Evolutionary conservation across 2,888 invertebrate species (phyloP).

Genomic region (Chesias legatella): DNA sequence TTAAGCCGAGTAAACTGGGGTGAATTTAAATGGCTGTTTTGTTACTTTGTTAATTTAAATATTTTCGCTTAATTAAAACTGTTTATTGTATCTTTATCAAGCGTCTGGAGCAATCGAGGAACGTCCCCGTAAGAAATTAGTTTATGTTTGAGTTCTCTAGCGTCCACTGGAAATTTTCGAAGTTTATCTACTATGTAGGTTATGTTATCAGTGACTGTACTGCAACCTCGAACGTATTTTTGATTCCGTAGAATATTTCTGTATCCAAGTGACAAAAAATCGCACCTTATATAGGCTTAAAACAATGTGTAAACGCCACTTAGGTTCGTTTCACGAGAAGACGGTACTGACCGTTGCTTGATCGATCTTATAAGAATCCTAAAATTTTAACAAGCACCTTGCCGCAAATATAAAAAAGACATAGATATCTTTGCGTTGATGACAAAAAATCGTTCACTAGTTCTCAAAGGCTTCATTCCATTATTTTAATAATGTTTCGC

Average conservation of each 20-base stretch:
- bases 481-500: conserved; percentile 20
- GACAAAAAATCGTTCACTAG: conserved; percentile 7
- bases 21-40: conserved; percentile 52
- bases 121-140: conserved; percentile 10
- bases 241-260: too few relatives aligned
- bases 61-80: conserved; percentile 63
- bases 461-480: conserved; percentile 13
- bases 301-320: too few relatives aligned
- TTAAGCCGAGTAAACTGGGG: conserved; percentile 39
- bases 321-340: too few relatives aligned
- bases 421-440: neutral
- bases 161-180: too few relatives aligned
- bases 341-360: too few relatives aligned
- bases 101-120: conserved; percentile 18
- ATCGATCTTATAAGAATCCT: too few relatives aligned
- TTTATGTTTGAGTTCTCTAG: conserved; percentile 10
- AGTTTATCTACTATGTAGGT: too few relatives aligned
- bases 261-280: too few relatives aligned
- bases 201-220: too few relatives aligned
- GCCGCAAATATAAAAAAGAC: neutral
- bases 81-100: conserved; percentile 45
- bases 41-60: conserved; percentile 64
- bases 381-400: too few relatives aligned
- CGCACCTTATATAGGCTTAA: too few relatives aligned
- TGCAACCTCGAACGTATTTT: too few relatives aligned